A percentile compares a stretch with the other conserved stretches of the same genome.
phyloP scores from a whole-genome alignment of 2,113 vertebrate genomes.

The Periophthalmus modestus region DNA sequence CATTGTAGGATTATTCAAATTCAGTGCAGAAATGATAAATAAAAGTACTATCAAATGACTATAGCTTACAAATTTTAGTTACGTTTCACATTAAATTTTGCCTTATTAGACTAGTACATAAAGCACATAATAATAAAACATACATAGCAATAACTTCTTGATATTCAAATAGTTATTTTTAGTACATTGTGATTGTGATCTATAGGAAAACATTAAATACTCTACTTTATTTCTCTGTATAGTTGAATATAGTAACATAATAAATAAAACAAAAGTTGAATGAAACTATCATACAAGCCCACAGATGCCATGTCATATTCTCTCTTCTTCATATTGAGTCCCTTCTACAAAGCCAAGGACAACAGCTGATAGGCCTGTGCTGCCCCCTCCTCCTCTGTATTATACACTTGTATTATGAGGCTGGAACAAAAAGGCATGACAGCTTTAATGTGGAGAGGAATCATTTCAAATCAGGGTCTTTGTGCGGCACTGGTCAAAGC shows the following conservation, averaged over 20 bases:
- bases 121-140: too few relatives aligned
- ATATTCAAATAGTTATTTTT: too few relatives aligned
- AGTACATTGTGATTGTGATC: neutral
- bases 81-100: neutral
- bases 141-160: too few relatives aligned
- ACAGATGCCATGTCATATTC: neutral
- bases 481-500: constrained; percentile 37
- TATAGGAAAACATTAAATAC: neutral
- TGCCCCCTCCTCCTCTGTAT: constrained; percentile 29
- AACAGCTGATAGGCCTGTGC: constrained; percentile 58
- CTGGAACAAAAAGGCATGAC: constrained; percentile 55
- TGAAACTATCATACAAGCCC: neutral
- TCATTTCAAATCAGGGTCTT: constrained; percentile 35
- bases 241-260: neutral
- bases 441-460: constrained; percentile 54
- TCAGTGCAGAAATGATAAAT: too few relatives aligned
- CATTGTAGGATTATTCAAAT: neutral
- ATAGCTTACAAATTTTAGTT: neutral
- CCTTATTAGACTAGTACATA: too few relatives aligned
- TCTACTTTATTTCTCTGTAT: too few relatives aligned
- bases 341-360: constrained; percentile 45
- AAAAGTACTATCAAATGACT: neutral
- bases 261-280: neutral
- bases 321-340: constrained; percentile 22
- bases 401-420: constrained; percentile 37